Conservation (phyloP, 2,113 vertebrate species). For the Carassius gibelio region DNA sequence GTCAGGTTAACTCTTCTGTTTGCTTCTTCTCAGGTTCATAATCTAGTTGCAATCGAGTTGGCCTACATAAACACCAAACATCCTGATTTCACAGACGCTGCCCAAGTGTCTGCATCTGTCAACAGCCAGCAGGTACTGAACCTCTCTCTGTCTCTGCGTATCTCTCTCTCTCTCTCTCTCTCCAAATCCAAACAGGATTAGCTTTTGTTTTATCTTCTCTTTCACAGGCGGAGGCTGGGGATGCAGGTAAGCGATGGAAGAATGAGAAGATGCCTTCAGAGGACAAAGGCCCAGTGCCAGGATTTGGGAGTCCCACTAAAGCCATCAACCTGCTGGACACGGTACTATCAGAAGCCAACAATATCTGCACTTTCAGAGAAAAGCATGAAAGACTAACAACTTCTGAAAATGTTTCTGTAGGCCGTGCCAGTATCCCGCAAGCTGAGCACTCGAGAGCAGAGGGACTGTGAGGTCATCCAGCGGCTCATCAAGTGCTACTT, state of each 20-base stretch:
- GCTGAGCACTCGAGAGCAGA: constrained; percentile 77
- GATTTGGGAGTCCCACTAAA: constrained; percentile 75
- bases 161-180: not conserved
- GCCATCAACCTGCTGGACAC: constrained; percentile 81
- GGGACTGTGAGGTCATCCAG: constrained; percentile 84
- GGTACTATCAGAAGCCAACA: constrained; percentile 57
- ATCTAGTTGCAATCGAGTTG: constrained; percentile 81
- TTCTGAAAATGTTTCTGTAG: constrained; percentile 58
- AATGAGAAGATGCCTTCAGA: constrained; percentile 66
- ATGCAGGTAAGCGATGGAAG: constrained; percentile 77
- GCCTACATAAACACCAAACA: constrained; percentile 86
- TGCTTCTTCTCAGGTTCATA: constrained; percentile 73
- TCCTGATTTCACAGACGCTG: constrained; percentile 81
- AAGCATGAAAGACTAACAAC: not conserved
- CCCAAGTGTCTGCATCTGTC: constrained; percentile 79
- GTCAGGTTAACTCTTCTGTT: not conserved
- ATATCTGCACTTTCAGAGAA: not conserved
- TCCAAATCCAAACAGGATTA: not conserved
- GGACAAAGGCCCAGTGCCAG: constrained; percentile 57
- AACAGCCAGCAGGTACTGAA: constrained; percentile 78
- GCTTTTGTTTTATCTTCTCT: not conserved
- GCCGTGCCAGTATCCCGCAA: constrained; percentile 74
- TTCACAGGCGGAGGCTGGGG: constrained; percentile 70
- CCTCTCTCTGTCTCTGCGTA: not conserved
- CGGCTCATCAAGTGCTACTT: constrained; percentile 83